A percentile compares a stretch with the other conserved stretches of the same genome.
Conservation (phyloP, 2,797 vertebrate species). For the Hemitrygon akajei region DNA sequence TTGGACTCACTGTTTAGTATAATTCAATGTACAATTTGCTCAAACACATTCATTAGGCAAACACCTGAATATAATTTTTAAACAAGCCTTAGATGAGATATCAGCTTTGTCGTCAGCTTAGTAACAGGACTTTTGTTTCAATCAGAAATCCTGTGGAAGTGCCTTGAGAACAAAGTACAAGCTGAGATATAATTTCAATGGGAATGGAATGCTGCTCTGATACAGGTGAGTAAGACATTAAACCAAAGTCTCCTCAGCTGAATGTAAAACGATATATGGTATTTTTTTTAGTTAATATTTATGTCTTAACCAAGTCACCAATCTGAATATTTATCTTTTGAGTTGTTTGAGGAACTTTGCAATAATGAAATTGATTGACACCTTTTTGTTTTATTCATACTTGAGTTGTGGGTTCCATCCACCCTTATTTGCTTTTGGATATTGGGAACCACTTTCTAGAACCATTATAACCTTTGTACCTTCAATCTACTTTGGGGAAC, state of each 20-base stretch:
- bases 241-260: not conserved
- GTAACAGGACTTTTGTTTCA: not conserved
- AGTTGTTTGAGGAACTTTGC: not conserved
- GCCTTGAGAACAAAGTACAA: not conserved
- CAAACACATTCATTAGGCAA: not conserved
- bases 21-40: not conserved
- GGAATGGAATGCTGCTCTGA: not conserved
- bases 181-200: not conserved
- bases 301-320: not conserved
- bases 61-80: not conserved
- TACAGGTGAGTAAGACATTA: not conserved
- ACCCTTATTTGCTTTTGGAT: no score
- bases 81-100: not conserved
- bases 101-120: not conserved
- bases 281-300: not conserved
- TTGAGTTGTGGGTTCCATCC: not conserved
- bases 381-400: not conserved
- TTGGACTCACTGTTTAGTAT: not conserved
- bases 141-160: not conserved
- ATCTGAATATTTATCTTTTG: not conserved
- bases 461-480: not conserved
- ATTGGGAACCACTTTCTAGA: not conserved
- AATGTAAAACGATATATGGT: not conserved
- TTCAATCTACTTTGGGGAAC: not conserved
- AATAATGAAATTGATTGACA: not conserved